Base-by-base conservation (phyloP, 2,888 invertebrate species). In the Watsonalla binaria region DNA sequence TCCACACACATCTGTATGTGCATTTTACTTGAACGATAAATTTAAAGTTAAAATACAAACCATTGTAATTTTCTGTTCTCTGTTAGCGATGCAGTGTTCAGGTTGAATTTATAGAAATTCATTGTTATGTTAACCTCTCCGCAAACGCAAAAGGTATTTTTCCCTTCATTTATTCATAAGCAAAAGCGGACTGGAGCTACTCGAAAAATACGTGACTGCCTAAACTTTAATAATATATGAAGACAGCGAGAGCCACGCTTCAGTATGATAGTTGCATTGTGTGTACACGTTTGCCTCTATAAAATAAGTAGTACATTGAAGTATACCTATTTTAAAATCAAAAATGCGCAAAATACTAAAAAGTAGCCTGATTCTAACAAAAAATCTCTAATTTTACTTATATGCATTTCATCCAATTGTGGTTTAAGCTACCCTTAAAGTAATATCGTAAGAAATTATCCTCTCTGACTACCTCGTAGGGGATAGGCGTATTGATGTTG, bases 151-250 rank as follows among this genome's bases (percentile, higher is more conserved):
- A 77, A 71, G 80, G 79, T 84, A 80, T 83, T 84, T 83, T 74
- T 75, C 74, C 66, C 70, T 75, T 88, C 79, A 86, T 73, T 87
- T 87, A 88, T 88, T 87, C 85, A 88, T 80, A 82, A 78, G 75
- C 72, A 71, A 84, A 86, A 84, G 82, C 78, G 81, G 76, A 75
- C 81, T 78, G 74, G 67, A 81, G 82, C 80, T 77, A 78, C 84
- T 82, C 74, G 84, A 84, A 86, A 84, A 82, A 82, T 85, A 88
- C 86, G 86, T 86, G 86, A 85, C 86, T 78, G 77, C 76, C 76
- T 78, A 70, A 74, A 70, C 63, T 68, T 87, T 79, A 84, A 87
- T 87, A 82, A 82, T 85, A 75, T 78, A 88, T 78, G 72, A 70
- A 68, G 68, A 69, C 63, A 63, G 66, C 58, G 65, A 68, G 62